Percentiles rank a stretch among this genome's conserved stretches.
Conservation (phyloP, 1,140 invertebrate species). For the Atta texana region DNA sequence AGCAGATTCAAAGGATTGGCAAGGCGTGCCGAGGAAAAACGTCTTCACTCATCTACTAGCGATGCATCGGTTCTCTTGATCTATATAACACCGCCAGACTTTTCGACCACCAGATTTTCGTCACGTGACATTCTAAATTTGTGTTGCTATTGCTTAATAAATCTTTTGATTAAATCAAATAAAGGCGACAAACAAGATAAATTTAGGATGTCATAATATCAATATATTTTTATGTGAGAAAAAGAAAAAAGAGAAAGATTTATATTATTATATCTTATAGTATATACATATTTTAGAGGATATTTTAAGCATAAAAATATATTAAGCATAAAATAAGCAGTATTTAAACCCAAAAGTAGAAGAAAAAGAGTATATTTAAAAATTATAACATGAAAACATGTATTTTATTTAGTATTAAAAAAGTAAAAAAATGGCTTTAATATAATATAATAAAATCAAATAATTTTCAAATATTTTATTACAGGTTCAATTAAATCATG, state of each 20-base stretch:
- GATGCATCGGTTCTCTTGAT: slow-evolving; percentile 73
- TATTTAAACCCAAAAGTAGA: too few species aligned
- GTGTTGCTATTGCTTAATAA: neutral
- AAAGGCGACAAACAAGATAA: too few species aligned
- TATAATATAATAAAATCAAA: too few species aligned
- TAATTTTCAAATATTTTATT: too few species aligned
- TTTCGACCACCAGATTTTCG: slow-evolving; percentile 33
- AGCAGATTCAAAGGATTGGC: slow-evolving; percentile 80
- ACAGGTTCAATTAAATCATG: neutral
- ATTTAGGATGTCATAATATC: neutral
- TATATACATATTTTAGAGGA: too few species aligned
- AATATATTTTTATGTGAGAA: neutral
- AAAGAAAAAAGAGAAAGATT: neutral
- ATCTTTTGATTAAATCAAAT: neutral
- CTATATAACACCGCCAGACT: slow-evolving; percentile 67
- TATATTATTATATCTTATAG: neutral
- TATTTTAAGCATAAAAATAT: neutral
- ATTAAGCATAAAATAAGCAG: too few species aligned
- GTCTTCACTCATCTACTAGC: slow-evolving; percentile 63
- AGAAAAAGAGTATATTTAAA: too few species aligned
- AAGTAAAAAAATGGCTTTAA: too few species aligned
- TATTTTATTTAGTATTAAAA: too few species aligned
- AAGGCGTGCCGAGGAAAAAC: slow-evolving; percentile 77
- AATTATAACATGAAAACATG: too few species aligned
- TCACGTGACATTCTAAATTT: slow-evolving; percentile 17